A percentile compares a stretch with the other conserved stretches of the same genome.
Evolutionary conservation across 1,140 invertebrate species (phyloP).

Genomic region (Saccostrea echinata): DNA sequence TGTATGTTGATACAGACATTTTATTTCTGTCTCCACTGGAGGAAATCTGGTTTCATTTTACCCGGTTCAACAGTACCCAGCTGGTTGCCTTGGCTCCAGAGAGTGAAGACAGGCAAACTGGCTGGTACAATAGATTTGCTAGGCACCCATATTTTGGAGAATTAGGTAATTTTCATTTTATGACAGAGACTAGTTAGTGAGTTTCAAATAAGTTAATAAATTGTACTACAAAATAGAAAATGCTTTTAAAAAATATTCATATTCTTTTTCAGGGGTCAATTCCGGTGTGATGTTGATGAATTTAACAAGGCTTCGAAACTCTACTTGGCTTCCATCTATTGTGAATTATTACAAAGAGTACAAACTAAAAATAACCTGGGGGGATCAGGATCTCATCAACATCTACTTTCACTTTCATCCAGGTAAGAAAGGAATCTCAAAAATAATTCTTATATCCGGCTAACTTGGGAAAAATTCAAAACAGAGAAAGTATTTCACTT

Average conservation of each 20-base stretch:
- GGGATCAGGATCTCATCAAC: constrained; percentile 99
- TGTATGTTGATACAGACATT: constrained; percentile 97
- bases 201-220: too few relatives aligned
- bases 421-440: constrained; percentile 78
- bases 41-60: constrained; percentile 91
- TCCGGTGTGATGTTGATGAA: constrained; percentile 99
- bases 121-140: constrained; percentile 98
- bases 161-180: constrained; percentile 83
- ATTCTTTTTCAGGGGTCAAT: constrained; percentile 88
- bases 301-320: constrained; percentile 92
- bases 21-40: constrained; percentile 91
- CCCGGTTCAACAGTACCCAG: constrained; percentile 91
- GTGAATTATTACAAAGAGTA: constrained; percentile 92
- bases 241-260: not conserved
- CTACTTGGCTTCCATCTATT: constrained; percentile 91
- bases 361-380: constrained; percentile 93
- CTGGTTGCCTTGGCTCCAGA: constrained; percentile 93
- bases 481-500: too few relatives aligned
- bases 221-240: too few relatives aligned
- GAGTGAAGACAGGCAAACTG: constrained; percentile 93
- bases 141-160: constrained; percentile 95
- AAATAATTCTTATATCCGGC: too few relatives aligned
- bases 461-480: too few relatives aligned
- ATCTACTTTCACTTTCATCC: constrained; percentile 96
- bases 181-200: too few relatives aligned